Evolutionary conservation across 1,140 invertebrate species (phyloP), one percentile per base, ranked within the genome.

Genomic region (Drosophila rufa): DNA sequence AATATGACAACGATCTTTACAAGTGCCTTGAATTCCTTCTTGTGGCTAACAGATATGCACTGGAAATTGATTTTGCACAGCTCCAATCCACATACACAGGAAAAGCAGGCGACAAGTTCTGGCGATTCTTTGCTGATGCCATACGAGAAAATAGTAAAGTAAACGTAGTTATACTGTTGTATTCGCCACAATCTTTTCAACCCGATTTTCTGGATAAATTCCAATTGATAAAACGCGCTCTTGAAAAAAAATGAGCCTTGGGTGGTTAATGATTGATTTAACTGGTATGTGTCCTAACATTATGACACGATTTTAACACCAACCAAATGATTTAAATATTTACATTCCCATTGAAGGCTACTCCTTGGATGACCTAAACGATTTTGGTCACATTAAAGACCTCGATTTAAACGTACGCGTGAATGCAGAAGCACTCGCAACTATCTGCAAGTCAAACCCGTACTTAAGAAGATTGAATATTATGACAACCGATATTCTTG

Each of bases 31-130:
- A 51, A 33, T 51, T 33, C 9, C 9, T 33, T 30, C 14, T 51
- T 51, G 27, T 17, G 11, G 9, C n/a, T 2, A 33, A 12, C 2
- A 51, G n/a, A 17, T 0, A 2, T 0, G 0, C 1, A 0, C 0
- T 51, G 6, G 9, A 17, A 17, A 51, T 51, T 1, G 27, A 51
- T 17, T 51, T 51, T 17, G n/a, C n/a, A 33, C 11, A 33, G 48
- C n/a, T 51, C 9, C n/a, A 12, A 51, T 17, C n/a, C 48, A 17
- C 1, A 17, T 11, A 33, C n/a, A 33, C 2, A 30, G 25, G 9
- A 2, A 50, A 50, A 12, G 3, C 0, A 11, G 25, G 15, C 9
- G 48, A 30, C 4, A 4, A 8, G 11, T 30, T 50, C 48, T 50
- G 15, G 15, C 25, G 9, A n/a, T 2, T 17, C 2, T 51, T 6